Conservation (phyloP, 2,113 vertebrate genomes). For the Hystrix cristata region DNA sequence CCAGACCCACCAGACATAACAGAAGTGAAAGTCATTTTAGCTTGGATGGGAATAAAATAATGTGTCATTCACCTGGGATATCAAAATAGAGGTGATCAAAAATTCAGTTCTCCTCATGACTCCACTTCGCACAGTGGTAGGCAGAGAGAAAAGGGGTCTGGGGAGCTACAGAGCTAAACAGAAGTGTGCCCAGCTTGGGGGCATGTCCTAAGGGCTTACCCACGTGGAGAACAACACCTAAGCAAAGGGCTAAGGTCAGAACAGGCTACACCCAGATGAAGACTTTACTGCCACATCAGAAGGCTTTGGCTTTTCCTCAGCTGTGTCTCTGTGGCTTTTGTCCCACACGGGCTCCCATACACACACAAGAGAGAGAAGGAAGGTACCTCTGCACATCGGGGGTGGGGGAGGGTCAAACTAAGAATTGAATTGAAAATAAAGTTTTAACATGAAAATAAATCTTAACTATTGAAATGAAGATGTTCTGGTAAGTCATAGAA, state of each 20-base stretch:
- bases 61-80: not conserved
- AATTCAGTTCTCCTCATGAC: not conserved
- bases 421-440: not conserved
- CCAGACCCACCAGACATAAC: no score
- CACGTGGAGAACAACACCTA: not conserved
- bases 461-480: not conserved
- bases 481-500: not conserved
- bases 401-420: not conserved
- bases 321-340: not conserved
- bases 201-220: not conserved
- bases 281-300: not conserved
- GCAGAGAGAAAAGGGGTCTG: not conserved
- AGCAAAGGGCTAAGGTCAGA: not conserved
- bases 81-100: not conserved
- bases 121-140: not conserved
- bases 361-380: not conserved
- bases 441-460: not conserved
- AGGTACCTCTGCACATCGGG: not conserved
- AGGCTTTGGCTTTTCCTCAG: not conserved
- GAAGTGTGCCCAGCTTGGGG: not conserved
- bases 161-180: not conserved
- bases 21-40: not conserved
- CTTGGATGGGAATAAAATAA: not conserved
- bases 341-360: not conserved
- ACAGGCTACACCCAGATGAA: not conserved